Evolutionary conservation across 1,140 invertebrate genomes (phyloP).

Genomic region (Lepidotrigona ventralis): DNA sequence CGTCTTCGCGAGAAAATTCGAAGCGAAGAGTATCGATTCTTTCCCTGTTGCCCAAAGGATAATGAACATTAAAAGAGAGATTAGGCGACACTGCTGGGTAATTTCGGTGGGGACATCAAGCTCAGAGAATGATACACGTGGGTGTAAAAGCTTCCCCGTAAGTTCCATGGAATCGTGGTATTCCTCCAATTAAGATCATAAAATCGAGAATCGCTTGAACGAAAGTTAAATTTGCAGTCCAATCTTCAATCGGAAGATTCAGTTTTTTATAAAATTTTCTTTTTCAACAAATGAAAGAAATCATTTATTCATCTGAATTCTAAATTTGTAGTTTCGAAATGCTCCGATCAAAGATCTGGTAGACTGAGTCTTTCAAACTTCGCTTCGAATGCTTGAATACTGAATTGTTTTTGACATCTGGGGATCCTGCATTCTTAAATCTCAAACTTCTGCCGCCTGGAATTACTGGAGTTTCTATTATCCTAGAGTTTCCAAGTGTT

Average conservation of each 20-base stretch:
- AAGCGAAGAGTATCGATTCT: not conserved
- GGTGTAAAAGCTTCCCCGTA: not conserved
- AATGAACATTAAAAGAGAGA: not conserved
- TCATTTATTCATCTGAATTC: no score
- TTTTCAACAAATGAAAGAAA: not conserved
- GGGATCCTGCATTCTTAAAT: not conserved
- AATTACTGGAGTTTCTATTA: not conserved
- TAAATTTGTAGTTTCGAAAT: not conserved
- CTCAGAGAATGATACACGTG: no score
- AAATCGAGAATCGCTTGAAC: no score
- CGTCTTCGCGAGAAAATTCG: not conserved
- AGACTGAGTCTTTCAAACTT: no score
- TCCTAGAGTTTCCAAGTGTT: not conserved
- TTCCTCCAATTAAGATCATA: no score
- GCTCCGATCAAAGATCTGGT: not conserved
- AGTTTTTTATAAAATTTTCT: no score
- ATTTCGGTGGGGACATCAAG: not conserved
- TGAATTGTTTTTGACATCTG: not conserved
- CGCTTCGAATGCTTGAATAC: not conserved
- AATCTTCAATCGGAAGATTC: no score
- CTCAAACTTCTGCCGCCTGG: no score
- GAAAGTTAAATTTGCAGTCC: no score
- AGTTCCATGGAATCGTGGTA: no score
- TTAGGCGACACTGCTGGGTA: not conserved
- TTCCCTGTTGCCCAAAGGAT: not conserved